phyloP scores from a whole-genome alignment of 2,113 vertebrate species.

The Tyto alba region DNA sequence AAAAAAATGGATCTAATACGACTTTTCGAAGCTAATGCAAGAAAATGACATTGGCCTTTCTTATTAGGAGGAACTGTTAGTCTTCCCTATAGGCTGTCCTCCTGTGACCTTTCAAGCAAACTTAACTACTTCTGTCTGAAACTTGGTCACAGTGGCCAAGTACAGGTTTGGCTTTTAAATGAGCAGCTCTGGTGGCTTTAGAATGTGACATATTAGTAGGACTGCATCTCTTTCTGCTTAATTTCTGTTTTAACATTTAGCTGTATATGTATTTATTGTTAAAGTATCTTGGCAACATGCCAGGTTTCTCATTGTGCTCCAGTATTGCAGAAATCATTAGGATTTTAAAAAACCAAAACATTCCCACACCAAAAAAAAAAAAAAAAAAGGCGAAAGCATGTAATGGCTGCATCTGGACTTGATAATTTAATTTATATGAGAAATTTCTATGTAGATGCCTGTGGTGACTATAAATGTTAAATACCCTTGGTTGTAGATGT shows the following conservation, averaged over 20 bases:
- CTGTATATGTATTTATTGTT: slow-evolving; percentile 5
- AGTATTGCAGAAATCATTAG: slow-evolving; percentile 33
- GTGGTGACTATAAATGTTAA: not conserved
- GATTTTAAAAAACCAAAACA: slow-evolving; percentile 12
- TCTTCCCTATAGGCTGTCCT: not conserved
- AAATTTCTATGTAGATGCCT: not conserved
- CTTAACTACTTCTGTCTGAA: not conserved
- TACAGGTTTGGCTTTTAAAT: not conserved
- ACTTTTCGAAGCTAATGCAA: not conserved
- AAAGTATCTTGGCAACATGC: not conserved
- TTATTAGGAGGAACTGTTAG: not conserved
- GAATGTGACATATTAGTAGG: not conserved
- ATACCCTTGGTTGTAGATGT: not conserved
- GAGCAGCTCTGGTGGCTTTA: not conserved
- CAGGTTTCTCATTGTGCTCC: not conserved
- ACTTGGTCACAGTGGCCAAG: not conserved
- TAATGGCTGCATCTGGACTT: not conserved
- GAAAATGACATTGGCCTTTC: not conserved
- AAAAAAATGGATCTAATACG: not conserved
- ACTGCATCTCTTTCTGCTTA: not conserved
- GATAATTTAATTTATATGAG: not conserved
- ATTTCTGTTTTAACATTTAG: slow-evolving; percentile 31
- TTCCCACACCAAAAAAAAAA: not conserved
- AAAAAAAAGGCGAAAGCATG: not conserved
- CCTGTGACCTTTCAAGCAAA: not conserved